These are phyloP conservation scores for Mythimna vitellina DNA, from an alignment of 2,888 invertebrate species.

Conservation along the genomic window DNA sequence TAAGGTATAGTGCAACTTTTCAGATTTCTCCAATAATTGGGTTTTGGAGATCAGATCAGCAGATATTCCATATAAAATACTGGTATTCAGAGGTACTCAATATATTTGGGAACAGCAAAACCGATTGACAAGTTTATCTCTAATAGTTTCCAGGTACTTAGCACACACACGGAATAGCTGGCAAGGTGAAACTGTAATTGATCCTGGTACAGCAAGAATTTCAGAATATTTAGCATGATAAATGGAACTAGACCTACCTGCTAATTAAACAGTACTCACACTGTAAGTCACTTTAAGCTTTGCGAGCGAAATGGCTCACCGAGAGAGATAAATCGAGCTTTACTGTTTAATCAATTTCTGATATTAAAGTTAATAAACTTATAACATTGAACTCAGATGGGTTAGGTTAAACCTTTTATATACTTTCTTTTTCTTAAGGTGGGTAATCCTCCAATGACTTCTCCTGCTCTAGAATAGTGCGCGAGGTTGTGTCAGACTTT, in stretches of 20 bases:
- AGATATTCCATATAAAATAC: too few relatives aligned
- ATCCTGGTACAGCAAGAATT: conserved; percentile 1
- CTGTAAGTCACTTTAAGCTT: conserved; percentile 41
- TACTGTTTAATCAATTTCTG: conserved; percentile 28
- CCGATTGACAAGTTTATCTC: too few relatives aligned
- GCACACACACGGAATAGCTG: background rate
- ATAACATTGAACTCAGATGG: background rate
- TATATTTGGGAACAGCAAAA: too few relatives aligned
- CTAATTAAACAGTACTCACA: conserved; percentile 40
- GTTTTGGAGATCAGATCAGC: background rate
- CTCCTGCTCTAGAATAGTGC: too few relatives aligned
- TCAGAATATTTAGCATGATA: conserved; percentile 37
- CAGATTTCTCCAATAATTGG: background rate
- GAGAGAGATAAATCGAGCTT: conserved; percentile 31
- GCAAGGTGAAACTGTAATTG: background rate
- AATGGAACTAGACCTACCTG: conserved; percentile 27
- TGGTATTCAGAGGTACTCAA: too few relatives aligned
- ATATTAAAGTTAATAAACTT: conserved; percentile 17
- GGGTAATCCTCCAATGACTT: too few relatives aligned
- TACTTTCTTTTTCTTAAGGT: too few relatives aligned
- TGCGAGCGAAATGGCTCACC: conserved; percentile 20
- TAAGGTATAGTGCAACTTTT: background rate
- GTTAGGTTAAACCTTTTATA: too few relatives aligned
- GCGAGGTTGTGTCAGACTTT: too few relatives aligned
- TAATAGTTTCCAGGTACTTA: too few relatives aligned